Percentiles rank a stretch among this genome's conserved stretches.
phyloP scores from a whole-genome alignment of 2,888 invertebrate genomes.

The Polyommatus icarus region DNA sequence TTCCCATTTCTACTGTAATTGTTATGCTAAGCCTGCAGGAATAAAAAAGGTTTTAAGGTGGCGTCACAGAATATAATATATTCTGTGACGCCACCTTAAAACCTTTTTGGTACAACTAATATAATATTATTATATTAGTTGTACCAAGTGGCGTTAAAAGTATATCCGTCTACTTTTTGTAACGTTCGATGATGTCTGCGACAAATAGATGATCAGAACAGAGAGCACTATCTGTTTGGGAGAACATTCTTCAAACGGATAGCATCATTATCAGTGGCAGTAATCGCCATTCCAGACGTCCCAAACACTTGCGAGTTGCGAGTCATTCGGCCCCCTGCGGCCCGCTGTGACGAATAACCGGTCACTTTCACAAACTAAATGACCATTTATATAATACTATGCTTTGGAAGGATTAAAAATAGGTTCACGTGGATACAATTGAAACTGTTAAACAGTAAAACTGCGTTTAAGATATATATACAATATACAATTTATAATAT shows the following conservation, averaged over 20 bases:
- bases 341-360: constrained; percentile 14
- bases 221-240: not conserved
- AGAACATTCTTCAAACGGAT: constrained; percentile 16
- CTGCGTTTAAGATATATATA: too few relatives aligned
- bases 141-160: not conserved
- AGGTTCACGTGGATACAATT: not conserved
- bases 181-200: not conserved
- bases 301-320: not conserved
- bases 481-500: too few relatives aligned
- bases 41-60: too few relatives aligned
- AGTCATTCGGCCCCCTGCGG: constrained; percentile 4
- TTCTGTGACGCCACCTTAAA: too few relatives aligned
- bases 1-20: too few relatives aligned
- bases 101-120: too few relatives aligned
- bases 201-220: not conserved
- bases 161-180: not conserved
- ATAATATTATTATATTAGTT: too few relatives aligned
- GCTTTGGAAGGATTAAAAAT: not conserved
- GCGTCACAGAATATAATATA: too few relatives aligned
- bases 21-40: too few relatives aligned
- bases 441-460: too few relatives aligned
- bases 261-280: constrained; percentile 3
- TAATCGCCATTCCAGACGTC: constrained; percentile 12
- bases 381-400: not conserved
- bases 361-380: not conserved